Evolutionary conservation across 2,113 vertebrate species (phyloP).

Genomic region (Spea bombifrons): DNA sequence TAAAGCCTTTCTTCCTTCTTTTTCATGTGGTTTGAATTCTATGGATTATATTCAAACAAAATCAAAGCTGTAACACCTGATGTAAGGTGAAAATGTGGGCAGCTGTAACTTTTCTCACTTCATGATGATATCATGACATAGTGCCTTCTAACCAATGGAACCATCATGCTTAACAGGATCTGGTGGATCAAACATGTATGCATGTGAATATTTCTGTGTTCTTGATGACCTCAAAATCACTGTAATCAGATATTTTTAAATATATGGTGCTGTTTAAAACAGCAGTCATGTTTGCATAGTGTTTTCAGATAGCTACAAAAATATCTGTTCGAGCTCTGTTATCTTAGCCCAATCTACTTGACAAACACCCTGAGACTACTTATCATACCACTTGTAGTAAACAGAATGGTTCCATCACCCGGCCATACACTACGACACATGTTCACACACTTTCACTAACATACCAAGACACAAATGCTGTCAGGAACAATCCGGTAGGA

Average conservation of each 20-base stretch:
- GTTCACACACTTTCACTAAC: too few species aligned
- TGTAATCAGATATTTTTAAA: background rate
- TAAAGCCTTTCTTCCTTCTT: background rate
- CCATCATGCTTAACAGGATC: background rate
- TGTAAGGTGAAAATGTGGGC: background rate
- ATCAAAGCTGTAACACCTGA: constrained; percentile 1
- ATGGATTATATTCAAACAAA: background rate
- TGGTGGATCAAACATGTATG: background rate
- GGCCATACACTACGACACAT: too few species aligned
- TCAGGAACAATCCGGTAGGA: too few species aligned
- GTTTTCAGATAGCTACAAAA: too few species aligned
- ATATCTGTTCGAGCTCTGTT: too few species aligned
- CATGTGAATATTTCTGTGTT: background rate
- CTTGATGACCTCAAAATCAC: background rate
- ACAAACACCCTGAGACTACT: too few species aligned
- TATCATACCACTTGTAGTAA: too few species aligned
- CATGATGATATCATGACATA: background rate
- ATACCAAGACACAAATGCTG: too few species aligned
- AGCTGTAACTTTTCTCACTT: background rate
- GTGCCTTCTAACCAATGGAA: background rate
- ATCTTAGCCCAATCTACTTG: too few species aligned
- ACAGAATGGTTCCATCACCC: too few species aligned
- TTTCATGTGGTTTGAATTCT: constrained; percentile 34
- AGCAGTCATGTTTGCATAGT: background rate
- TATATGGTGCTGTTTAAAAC: background rate